Evolutionary conservation across 2,113 vertebrate species (phyloP), one percentile per base, ranked within the genome.

Genomic region (Empidonax traillii): DNA sequence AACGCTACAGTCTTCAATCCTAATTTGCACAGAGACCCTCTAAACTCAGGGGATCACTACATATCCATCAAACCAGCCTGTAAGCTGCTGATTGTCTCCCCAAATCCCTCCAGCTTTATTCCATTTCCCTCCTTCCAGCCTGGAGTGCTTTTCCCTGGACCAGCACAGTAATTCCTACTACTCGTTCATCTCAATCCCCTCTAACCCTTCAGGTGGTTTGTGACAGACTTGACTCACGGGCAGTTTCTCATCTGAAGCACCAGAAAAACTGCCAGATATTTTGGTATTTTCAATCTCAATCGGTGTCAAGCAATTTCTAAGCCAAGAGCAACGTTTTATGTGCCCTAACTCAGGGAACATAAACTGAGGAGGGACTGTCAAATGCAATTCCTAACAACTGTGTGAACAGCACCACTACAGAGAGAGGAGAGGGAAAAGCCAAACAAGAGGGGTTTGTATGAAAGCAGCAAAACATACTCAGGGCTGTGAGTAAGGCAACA

Each of bases 381-480:
- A 68, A 71, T 12, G 15, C 61, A 75, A 96, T 67, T 89, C 55
- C 94, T 62, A 85, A 62, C 89, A 91, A 96, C 82, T 92, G 82
- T 23, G 83, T 1, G 44, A 80, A 51, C 85, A 90, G 87, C 58
- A 84, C 33, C 65, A 67, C 90, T 61, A n/a, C 76, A 96, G 95
- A 82, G 93, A 96, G 67, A 92, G 56, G 92, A 96, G 87, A 91
- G 90, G 85, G 35, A 96, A 77, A 73, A 93, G 79, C 82, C 83
- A 95, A 93, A 96, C 92, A 97, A 96, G 94, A 88, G 94, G 82
- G 92, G 47, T 91, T 95, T 96, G 93, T 96, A 68, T 61, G 31
- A 52, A 88, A 90, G 66, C 92, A 90, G 90, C 87, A 97, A 95
- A 95, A 96, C 92, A 90, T 17, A 93, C 74, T 83, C 89, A 59